Base-by-base conservation (phyloP, 2,797 vertebrate genomes). In the Syngnathus acus region DNA sequence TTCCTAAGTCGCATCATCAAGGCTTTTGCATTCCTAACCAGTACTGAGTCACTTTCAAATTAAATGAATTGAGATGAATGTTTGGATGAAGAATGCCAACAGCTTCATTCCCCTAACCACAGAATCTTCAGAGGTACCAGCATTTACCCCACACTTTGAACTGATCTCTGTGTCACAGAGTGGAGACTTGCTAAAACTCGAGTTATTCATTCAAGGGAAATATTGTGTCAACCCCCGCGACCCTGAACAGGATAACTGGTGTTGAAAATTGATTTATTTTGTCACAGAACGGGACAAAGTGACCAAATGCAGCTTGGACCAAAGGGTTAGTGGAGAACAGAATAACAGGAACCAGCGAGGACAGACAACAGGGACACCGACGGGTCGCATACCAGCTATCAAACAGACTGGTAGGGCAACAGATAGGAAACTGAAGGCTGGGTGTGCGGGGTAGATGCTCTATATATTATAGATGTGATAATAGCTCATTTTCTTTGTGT, bases 401-500 rank as follows among this genome's bases (percentile, higher is more conserved):
- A 32, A 32, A 32, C 32, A 32, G 32, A 32, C 32, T 32, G 32
- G 32, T 32, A 32, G 4, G 32, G 32, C 32, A 32, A 32, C 4
- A 32, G 32, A 32, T 32, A 32, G 32, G 32, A 4, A 32, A 32
- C 32, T 32, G 32, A 32, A 32, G 32, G 3, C 32, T 32, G 32
- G 32, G 32, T 32, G 32, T 32, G 32, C 32, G 2, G 32, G 32
- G 32, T 32, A 32, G n/a, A n/a, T n/a, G n/a, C n/a, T n/a, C n/a
- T 26, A 26, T 70, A 62, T 62, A 68, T 50, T 65, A 68, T 65
- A 61, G 68, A 61, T 40, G 57, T 7, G 63, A 73, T 43, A 55
- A 60, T 58, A 54, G 48, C 58, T 72, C 39, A 63, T 64, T 61
- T 21, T 75, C 23, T 47, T n/a, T 68, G 50, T 69, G 38, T 70